Base-by-base conservation (phyloP, 2,888 invertebrate species). In the Brachynemurus nebulosus region DNA sequence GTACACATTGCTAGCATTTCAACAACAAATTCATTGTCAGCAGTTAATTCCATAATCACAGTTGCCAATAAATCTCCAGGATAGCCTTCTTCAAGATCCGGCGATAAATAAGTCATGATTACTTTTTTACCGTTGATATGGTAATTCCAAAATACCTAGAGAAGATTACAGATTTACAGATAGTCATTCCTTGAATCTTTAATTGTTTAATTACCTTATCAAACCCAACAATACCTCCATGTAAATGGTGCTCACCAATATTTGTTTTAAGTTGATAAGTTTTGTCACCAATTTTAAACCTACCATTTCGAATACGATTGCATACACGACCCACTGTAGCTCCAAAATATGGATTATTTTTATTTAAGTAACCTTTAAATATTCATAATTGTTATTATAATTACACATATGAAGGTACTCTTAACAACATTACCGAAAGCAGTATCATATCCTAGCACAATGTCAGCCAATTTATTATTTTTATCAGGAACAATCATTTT, bases 281-380 rank as follows among this genome's bases (percentile, higher is more conserved):
- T 41, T 72, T 65, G 1, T 78, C 83, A 40, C 78, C 74, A 2
- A 92, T 66, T 2, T 60, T 61, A 59, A 91, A 84, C 47, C 71
- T 70, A 0, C 78, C 89, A 19, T 78, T 74, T 0, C 71, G 76
- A 47, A 91, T 80, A 35, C 83, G 71, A 64, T 92, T 93, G 2
- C 86, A 88, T 18, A 86, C 86, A 38, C 93, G 73, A 1, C 95
- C 95, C 45, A 93, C 72, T 0, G 88, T 80, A 0, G 85, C 81
- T 4, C 95, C 95, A 57, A 93, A 86, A 59, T 91, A 92, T 0
- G 83, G 83, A 57, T 86, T 86, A n/a, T 66, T 57, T 1, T 65
- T 59, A 51, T 71, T 69, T 34, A 73, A 66, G 57, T 86, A 86
- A 41, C 80, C 86, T 82, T 47, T 12, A 40, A 36, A 45, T 45